Evolutionary conservation across 2,888 invertebrate species (phyloP), one percentile per base, ranked within the genome.

Genomic region (Pyrocoelia pectoralis): DNA sequence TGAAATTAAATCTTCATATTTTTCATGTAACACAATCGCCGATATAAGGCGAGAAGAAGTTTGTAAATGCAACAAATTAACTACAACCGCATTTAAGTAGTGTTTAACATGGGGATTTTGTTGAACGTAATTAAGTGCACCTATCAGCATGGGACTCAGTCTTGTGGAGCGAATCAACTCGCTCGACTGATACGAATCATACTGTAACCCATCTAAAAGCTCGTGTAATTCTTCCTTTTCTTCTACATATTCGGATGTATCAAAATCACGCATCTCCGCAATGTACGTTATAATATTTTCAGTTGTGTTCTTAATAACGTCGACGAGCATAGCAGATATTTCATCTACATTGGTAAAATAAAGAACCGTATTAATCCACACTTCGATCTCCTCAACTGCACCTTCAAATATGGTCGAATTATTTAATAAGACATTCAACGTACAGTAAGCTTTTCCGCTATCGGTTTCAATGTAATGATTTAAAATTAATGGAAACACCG

Each of bases 331-430:
- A 24, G 28, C 54, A 38, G 18, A 40, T 12, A 29, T 14, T 10
- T 10, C 38, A 8, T 60, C 61, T 12, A 56, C 54, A 12, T 3
- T 9, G 2, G 19, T 38, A 10, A 58, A 29, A 18, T 66, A 40
- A n/a, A 56, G 59, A 46, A 65, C 43, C 1, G 40, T 33, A 33
- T 68, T 41, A 6, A 68, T 58, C 68, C 68, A 68, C 50, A 67
- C n/a, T 17, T 56, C 49, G 41, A 91, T 86, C 80, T 93, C 91
- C 58, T 84, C 81, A 65, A 83, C 82, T 67, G 86, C 86, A 14
- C 84, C 85, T 73, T 89, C 87, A 75, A 92, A 92, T 67, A 90
- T 82, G 3, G 84, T 83, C 0, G 88, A 88, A 61, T 85, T 87
- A 70, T 82, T 83, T 18, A 93, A 84, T 61, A 92, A 84, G 51